Evolutionary conservation across 1,140 invertebrate genomes (phyloP), one percentile per base, ranked within the genome.

Genomic region (Chrysomallon squamiferum): DNA sequence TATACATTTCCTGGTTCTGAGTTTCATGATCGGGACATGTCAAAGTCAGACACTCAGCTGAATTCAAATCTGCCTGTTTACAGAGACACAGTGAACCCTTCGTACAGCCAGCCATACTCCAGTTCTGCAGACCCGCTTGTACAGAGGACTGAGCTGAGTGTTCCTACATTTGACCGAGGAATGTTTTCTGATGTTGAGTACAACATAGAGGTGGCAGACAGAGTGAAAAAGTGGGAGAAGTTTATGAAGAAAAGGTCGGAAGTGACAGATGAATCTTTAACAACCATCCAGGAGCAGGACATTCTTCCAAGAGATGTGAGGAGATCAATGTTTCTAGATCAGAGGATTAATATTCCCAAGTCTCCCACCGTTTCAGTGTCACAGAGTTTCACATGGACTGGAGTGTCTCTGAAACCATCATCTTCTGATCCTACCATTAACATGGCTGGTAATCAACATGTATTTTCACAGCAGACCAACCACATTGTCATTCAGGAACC

Each of bases 111-210:
- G 30, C 50, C 49, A 1, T 35, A 61, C 25, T 61, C 30, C 25
- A 29, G 29, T 50, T 65, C 63, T 32, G 56, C 43, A 6, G 54
- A 27, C 18, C 54, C 38, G 29, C 25, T 38, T 13, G 50, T 56
- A 29, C 5, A 50, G n/a, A 58, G 30, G 11, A 56, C 50, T 30
- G 60, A 56, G 45, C 38, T 71, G 30, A 52, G 57, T 13, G 45
- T 71, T 11, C 74, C 72, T 13, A 25, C 29, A 9, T 29, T 63
- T 25, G 75, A 77, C 43, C 58, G 68, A 25, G 80, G 80, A 35
- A 82, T 82, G 80, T 82, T 82, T 63, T 82, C 80, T 6, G 80
- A 82, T 73, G 80, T 82, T 29, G 80, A 82, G 41, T 82, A 82
- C 56, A 73, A 82, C 56, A 82, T 82, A 29, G 79, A 80, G 66